These are phyloP conservation scores for Hylaeus volcanicus DNA, from an alignment of 1,140 invertebrate species.

Conservation along the genomic window DNA sequence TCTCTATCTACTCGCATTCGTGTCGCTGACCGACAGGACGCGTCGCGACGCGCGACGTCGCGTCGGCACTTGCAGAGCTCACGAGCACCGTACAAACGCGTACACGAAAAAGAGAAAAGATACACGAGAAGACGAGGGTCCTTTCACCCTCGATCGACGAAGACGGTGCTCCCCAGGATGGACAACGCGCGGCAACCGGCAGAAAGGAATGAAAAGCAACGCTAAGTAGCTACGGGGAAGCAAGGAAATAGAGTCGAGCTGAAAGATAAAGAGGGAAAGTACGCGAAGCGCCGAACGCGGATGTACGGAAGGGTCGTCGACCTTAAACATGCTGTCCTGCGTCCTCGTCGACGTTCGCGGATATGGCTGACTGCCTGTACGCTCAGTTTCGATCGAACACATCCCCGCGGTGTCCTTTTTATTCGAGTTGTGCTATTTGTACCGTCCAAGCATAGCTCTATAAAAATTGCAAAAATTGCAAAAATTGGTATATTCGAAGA, in stretches of 20 bases:
- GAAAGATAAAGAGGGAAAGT: slow-evolving; percentile 48
- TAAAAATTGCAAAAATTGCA: no score
- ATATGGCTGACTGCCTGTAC: slow-evolving; percentile 36
- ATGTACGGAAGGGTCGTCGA: slow-evolving; percentile 57
- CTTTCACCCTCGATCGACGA: slow-evolving; percentile 42
- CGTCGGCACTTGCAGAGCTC: neutral
- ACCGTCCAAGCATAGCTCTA: no score
- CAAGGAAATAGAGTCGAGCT: neutral
- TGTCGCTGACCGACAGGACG: neutral
- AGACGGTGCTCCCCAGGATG: slow-evolving; percentile 16
- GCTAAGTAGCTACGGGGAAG: slow-evolving; percentile 15
- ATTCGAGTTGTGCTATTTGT: no score
- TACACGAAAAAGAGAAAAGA: neutral
- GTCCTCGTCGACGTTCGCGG: slow-evolving; percentile 53
- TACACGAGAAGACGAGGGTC: slow-evolving; percentile 14
- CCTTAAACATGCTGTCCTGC: slow-evolving; percentile 65
- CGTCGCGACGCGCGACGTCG: no score
- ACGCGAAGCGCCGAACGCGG: slow-evolving; percentile 62
- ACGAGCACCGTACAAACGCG: neutral
- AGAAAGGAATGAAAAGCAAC: slow-evolving; percentile 18
- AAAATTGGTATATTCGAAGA: no score
- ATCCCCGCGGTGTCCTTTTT: no score
- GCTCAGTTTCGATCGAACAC: no score
- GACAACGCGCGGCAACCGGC: neutral
- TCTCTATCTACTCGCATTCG: neutral